A percentile compares a stretch with the other conserved stretches of the same genome.
Evolutionary conservation across 2,888 invertebrate species (phyloP).

Genomic region (Acrobasis consociella): DNA sequence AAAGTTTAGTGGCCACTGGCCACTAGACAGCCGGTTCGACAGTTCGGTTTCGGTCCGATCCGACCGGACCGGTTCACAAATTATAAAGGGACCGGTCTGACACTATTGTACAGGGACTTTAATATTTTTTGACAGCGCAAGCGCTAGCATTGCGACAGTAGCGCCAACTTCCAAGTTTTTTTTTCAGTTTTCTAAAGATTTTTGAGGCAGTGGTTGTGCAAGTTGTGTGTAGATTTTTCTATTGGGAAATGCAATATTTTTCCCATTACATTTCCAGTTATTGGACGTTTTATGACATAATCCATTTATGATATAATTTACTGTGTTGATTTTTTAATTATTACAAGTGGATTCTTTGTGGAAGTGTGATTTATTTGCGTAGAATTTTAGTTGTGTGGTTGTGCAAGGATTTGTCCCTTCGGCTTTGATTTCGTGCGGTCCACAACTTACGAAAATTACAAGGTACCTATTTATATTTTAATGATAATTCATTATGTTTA

Average conservation of each 20-base stretch:
- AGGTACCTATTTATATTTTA: constrained; percentile 49
- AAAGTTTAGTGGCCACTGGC: too few species aligned
- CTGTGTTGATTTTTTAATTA: constrained; percentile 49
- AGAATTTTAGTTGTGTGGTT: constrained; percentile 67
- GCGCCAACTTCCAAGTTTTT: constrained; percentile 45
- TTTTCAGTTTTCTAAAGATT: constrained; percentile 72
- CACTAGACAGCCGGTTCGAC: too few species aligned
- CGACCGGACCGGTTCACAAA: too few species aligned
- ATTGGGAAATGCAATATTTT: constrained; percentile 67
- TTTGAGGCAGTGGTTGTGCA: constrained; percentile 64
- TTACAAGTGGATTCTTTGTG: constrained; percentile 56
- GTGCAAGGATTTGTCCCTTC: constrained; percentile 71
- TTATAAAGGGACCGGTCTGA: too few species aligned
- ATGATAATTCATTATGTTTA: too few species aligned
- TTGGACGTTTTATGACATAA: constrained; percentile 68
- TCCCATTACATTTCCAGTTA: constrained; percentile 55
- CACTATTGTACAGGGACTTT: not conserved
- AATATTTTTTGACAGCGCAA: constrained; percentile 58
- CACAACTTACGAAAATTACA: constrained; percentile 39
- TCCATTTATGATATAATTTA: constrained; percentile 53
- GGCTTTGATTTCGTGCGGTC: constrained; percentile 46
- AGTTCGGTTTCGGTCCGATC: too few species aligned
- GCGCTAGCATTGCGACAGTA: constrained; percentile 49
- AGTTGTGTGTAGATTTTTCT: constrained; percentile 49
- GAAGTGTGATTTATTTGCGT: constrained; percentile 65